Base-by-base conservation (phyloP, 2,113 vertebrate genomes). In the Brachionichthys hirsutus region DNA sequence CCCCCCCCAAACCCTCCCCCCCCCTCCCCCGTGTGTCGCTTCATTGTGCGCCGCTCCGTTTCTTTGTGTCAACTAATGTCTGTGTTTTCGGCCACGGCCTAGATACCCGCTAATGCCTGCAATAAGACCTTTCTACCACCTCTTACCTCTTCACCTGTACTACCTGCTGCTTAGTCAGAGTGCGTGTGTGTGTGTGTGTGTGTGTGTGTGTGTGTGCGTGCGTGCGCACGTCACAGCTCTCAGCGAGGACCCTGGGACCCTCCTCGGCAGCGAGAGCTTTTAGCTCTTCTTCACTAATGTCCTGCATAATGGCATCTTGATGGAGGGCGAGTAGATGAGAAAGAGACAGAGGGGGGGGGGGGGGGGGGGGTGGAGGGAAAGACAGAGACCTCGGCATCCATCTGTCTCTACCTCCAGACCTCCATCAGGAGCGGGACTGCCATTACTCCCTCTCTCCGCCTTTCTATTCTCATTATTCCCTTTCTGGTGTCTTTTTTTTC, bases 251-350 rank as follows among this genome's bases (percentile, higher is more conserved):
- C 91, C 89, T 81, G 78, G 89, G 87, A 91, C 90, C 90, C 85
- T 89, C 83, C 83, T 89, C 84, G 64, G 85, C 84, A 81, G 85
- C 85, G 89, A 92, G 88, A 87, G 91, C 91, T 92, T 92, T 92
- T 92, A 92, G 90, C 89, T 90, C 87, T 82, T 89, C 87, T 80
- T 85, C 67, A 57, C 90, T 92, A 91, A 92, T 92, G 90, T 92
- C 88, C 88, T 88, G 86, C 91, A 90, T 92, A 92, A 92, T 92
- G 89, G 87, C 78, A 88, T 91, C 89, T 91, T 89, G 88, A 92
- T 90, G 77, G 85, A 86, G 70, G 68, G 79, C 55, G 53, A 64
- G 64, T 46, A 61, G 52, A 12, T 54, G 56, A 54, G 55, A 35
- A 13, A 59, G 14, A 45, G 55, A 60, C 9, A 35, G 51, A 53